These are phyloP conservation scores for Trisateles emortualis DNA, from an alignment of 2,888 invertebrate genomes.

Conservation along the genomic window DNA sequence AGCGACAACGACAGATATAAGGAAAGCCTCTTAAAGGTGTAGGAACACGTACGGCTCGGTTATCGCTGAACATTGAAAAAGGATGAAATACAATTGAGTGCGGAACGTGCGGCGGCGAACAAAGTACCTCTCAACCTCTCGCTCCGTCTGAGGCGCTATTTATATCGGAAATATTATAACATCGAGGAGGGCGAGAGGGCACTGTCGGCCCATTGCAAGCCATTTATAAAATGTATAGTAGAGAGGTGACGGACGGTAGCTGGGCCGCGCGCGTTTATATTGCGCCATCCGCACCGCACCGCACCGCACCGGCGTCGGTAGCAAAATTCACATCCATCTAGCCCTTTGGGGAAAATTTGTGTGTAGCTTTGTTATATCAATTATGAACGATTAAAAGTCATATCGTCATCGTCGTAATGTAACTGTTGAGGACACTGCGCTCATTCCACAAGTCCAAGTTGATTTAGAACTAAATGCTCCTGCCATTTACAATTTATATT, in stretches of 20 bases:
- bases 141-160: slow-evolving; percentile 14
- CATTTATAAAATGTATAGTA: slow-evolving; percentile 55
- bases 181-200: slow-evolving; percentile 27
- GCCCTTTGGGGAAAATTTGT: too few species aligned
- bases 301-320: too few species aligned
- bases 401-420: too few species aligned
- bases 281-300: neutral
- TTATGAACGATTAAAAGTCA: too few species aligned
- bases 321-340: too few species aligned
- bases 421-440: too few species aligned
- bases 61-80: slow-evolving; percentile 9
- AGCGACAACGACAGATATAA: neutral
- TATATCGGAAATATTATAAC: slow-evolving; percentile 38
- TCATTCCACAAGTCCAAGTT: too few species aligned
- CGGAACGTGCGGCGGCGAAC: slow-evolving; percentile 5
- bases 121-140: neutral
- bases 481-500: too few species aligned
- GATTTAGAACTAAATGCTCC: too few species aligned
- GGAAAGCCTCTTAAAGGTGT: neutral
- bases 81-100: slow-evolving; percentile 9
- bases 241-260: slow-evolving; percentile 33
- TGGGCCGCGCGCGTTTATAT: neutral
- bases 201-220: slow-evolving; percentile 38
- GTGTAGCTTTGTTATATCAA: too few species aligned
- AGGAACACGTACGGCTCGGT: slow-evolving; percentile 8